Evolutionary conservation across 2,888 invertebrate species (phyloP).

Genomic region (Tipula vernalis): DNA sequence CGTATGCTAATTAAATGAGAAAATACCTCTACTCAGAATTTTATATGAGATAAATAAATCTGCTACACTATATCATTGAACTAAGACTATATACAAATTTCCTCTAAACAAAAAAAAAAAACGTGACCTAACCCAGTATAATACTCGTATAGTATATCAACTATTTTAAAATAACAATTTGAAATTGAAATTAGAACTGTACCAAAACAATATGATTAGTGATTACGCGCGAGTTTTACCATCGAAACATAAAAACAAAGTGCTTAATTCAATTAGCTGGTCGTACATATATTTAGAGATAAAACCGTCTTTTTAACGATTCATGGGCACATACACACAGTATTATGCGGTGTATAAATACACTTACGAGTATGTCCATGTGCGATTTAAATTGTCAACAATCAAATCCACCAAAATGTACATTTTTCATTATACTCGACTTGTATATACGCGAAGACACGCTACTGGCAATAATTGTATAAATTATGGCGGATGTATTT

Average conservation of each 20-base stretch:
- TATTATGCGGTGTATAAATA: neutral
- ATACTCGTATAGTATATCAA: neutral
- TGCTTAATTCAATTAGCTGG: neutral
- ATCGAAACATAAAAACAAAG: neutral
- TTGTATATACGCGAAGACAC: neutral
- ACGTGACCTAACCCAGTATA: neutral
- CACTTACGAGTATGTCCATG: neutral
- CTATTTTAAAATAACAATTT: neutral
- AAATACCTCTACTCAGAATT: neutral
- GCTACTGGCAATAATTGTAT: neutral
- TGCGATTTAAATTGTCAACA: neutral
- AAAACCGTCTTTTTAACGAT: neutral
- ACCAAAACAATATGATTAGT: neutral
- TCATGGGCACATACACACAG: neutral
- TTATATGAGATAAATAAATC: neutral
- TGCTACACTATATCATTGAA: neutral
- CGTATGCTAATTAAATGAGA: neutral
- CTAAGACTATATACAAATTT: neutral
- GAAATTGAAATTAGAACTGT: neutral
- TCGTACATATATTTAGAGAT: neutral
- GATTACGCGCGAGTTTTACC: neutral
- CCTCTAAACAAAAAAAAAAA: neutral
- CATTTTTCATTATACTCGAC: neutral
- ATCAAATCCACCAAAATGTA: neutral
- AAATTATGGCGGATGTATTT: constrained; percentile 4